Evolutionary conservation across 2,888 invertebrate genomes (phyloP).

Genomic region (Rhamnusium bicolor): DNA sequence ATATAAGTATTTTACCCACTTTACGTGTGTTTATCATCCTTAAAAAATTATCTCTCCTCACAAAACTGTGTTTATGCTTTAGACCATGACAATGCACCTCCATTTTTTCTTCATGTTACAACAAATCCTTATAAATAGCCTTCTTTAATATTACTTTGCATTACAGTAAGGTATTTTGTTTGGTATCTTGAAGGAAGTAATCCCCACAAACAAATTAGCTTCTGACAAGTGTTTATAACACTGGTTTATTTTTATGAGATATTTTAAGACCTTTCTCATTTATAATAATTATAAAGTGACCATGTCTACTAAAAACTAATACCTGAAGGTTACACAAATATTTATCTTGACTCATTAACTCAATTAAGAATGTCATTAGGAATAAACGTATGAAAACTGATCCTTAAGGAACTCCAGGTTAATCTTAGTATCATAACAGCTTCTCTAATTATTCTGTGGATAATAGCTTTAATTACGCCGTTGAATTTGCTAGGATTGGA

Average conservation of each 20-base stretch:
- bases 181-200: background rate
- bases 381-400: too few species aligned
- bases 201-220: background rate
- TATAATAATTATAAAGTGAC: background rate
- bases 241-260: background rate
- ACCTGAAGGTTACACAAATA: too few species aligned
- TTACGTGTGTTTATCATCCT: conserved; percentile 31
- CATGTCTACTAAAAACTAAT: background rate
- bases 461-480: too few species aligned
- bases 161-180: background rate
- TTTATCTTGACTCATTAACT: too few species aligned
- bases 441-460: too few species aligned
- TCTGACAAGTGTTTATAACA: background rate
- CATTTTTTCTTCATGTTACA: background rate
- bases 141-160: conserved; percentile 7
- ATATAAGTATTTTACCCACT: conserved; percentile 15
- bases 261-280: background rate
- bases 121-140: conserved; percentile 21
- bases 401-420: too few species aligned
- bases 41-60: conserved; percentile 26
- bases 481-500: too few species aligned
- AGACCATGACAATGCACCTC: conserved; percentile 12
- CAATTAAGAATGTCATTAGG: too few species aligned
- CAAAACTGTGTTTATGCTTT: conserved; percentile 10
- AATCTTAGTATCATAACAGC: too few species aligned